Conservation (phyloP, 2,888 invertebrate genomes). For the Thumatha senex region DNA sequence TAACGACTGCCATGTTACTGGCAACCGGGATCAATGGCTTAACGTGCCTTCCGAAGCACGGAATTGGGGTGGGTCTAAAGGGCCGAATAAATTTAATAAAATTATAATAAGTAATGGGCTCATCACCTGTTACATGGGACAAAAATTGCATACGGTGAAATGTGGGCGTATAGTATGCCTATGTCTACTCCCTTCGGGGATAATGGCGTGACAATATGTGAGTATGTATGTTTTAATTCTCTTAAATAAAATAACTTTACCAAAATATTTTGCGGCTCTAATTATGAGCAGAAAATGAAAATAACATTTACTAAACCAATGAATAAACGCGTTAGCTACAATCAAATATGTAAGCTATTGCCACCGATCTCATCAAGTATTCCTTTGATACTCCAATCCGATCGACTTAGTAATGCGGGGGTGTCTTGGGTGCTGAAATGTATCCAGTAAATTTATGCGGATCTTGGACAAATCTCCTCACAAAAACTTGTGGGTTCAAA, state of each 20-base stretch:
- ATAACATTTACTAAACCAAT: no score
- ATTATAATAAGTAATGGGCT: no score
- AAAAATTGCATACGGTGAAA: no score
- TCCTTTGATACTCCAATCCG: conserved; percentile 20
- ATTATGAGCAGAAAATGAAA: not conserved
- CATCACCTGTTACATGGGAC: no score
- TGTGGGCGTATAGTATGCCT: no score
- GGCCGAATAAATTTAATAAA: no score
- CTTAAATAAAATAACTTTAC: not conserved
- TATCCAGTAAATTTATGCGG: conserved; percentile 7
- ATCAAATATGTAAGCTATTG: conserved; percentile 22
- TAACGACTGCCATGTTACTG: no score
- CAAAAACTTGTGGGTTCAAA: not conserved
- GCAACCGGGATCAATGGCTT: no score
- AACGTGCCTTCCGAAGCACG: no score
- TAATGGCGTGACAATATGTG: no score
- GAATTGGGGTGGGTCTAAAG: no score
- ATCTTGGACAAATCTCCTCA: not conserved
- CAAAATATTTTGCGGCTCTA: not conserved
- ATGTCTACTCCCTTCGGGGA: no score
- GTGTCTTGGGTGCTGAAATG: conserved; percentile 17
- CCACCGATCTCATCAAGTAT: conserved; percentile 16
- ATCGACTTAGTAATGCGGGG: conserved; percentile 26
- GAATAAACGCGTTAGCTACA: not conserved
- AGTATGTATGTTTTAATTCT: not conserved